Base-by-base conservation (phyloP, 2,113 vertebrate genomes). In the Erpornis zantholeuca region DNA sequence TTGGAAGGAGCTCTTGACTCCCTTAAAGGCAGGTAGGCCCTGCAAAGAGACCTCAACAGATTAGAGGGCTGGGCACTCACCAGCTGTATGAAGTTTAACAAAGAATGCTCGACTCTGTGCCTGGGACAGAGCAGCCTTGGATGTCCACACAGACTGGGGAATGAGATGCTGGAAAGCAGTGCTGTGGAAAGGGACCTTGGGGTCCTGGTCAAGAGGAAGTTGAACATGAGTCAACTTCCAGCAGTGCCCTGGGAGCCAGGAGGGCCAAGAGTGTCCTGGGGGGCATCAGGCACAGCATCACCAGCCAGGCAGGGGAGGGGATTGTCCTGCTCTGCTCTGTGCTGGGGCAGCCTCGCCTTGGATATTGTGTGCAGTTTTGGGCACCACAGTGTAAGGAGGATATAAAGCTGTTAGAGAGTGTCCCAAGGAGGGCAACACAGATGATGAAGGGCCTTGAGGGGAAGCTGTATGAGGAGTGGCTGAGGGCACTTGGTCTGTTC, bases 391-490 rank as follows among this genome's bases (percentile, higher is more conserved):
- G 1, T 42, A 42, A 64, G 17, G 50, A 64, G 7, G 12, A 24
- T 44, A 2, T n/a, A 9, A 38, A 64, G 31, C 6, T 50, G 0
- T 33, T 27, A 36, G 50, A 56, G 2, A 57, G 8, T 7, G 3
- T 44, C 22, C 59, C 44, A 28, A 72, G 27, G 15, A 50, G 25
- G 21, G 15, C 36, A 36, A 57, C 4, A 16, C 23, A 65, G 50
- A 59, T 38, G 68, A 22, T 81, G 68, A 73, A 81, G 33, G 36
- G 52, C 19, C 44, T 52, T 59, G 36, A 59, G 36, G 19, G 10
- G 60, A 65, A 73, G 18, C 15, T 0, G 0, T 6, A 4, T 36
- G 31, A 88, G 8, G 15, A 50, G 33, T 3, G 10, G 21, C 15
- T 59, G 44, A 88, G 33, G 27, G 5, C 15, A 73, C 44, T 73